A percentile compares a stretch with the other conserved stretches of the same genome.
These are phyloP conservation scores for Calephelis virginiensis DNA, from an alignment of 1,140 invertebrate species.

Conservation along the genomic window DNA sequence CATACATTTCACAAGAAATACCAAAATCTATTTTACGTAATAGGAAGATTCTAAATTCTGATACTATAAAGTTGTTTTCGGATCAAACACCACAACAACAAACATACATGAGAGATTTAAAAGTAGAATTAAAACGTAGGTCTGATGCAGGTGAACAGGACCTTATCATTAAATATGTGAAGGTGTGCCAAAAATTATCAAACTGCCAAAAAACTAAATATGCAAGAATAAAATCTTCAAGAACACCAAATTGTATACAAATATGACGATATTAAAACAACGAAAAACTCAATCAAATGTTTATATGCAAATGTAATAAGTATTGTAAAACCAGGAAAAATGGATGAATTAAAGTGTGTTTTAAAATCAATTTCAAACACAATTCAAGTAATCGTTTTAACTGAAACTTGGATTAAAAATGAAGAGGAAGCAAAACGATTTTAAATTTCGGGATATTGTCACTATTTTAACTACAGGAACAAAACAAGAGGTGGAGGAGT, in stretches of 20 bases:
- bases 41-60: too few species aligned
- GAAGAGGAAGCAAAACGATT: constrained; percentile 26
- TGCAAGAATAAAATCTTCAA: not conserved
- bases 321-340: constrained; percentile 24
- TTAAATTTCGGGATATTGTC: constrained; percentile 25
- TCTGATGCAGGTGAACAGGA: too few species aligned
- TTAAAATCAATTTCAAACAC: not conserved
- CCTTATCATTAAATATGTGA: too few species aligned
- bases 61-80: too few species aligned
- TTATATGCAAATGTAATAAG: constrained; percentile 28
- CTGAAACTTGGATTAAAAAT: constrained; percentile 31
- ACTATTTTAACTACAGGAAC: constrained; percentile 30
- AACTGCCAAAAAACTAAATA: not conserved
- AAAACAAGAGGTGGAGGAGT: constrained; percentile 33
- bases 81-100: too few species aligned
- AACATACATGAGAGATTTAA: too few species aligned
- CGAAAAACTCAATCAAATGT: constrained; percentile 21
- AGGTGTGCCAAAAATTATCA: too few species aligned
- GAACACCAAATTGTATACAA: constrained; percentile 16
- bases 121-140: too few species aligned
- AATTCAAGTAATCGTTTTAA: constrained; percentile 25
- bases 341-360: constrained; percentile 28
- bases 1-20: too few species aligned
- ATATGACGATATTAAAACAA: constrained; percentile 15
- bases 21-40: too few species aligned